A percentile compares a stretch with the other conserved stretches of the same genome.
These are phyloP conservation scores for Sesia bembeciformis DNA, from an alignment of 2,888 invertebrate species.

Conservation along the genomic window DNA sequence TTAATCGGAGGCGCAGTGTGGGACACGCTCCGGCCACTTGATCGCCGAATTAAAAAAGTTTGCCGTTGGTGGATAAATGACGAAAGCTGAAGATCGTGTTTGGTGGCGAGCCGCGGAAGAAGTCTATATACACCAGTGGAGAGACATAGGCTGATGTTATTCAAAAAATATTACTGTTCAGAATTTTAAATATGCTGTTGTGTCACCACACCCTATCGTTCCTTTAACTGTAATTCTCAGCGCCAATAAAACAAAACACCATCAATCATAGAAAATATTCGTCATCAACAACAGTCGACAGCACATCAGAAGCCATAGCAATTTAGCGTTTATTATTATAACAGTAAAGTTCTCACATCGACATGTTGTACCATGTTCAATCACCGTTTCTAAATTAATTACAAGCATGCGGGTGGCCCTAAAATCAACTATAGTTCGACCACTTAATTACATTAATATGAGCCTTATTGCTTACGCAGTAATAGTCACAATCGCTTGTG, in stretches of 20 bases:
- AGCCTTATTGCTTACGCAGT: too few species aligned
- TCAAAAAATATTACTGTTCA: neutral
- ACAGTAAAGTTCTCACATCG: neutral
- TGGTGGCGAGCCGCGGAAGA: neutral
- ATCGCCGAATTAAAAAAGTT: too few species aligned
- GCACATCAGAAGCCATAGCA: too few species aligned
- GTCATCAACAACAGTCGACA: neutral
- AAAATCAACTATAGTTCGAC: neutral
- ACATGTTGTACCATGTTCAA: constrained; percentile 7
- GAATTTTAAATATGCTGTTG: neutral
- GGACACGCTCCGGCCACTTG: too few species aligned
- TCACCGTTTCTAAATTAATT: constrained; percentile 30
- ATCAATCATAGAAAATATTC: neutral
- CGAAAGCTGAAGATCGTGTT: neutral
- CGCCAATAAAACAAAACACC: neutral
- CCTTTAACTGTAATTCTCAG: neutral
- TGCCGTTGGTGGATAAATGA: too few species aligned
- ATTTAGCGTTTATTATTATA: neutral
- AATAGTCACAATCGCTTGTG: too few species aligned
- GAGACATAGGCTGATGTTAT: neutral
- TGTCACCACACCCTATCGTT: neutral
- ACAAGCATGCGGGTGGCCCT: constrained; percentile 33
- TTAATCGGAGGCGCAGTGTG: too few species aligned
- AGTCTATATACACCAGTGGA: neutral
- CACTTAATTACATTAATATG: too few species aligned